phyloP scores from a whole-genome alignment of 2,113 vertebrate genomes.

The Erythrocercus mccallii region DNA sequence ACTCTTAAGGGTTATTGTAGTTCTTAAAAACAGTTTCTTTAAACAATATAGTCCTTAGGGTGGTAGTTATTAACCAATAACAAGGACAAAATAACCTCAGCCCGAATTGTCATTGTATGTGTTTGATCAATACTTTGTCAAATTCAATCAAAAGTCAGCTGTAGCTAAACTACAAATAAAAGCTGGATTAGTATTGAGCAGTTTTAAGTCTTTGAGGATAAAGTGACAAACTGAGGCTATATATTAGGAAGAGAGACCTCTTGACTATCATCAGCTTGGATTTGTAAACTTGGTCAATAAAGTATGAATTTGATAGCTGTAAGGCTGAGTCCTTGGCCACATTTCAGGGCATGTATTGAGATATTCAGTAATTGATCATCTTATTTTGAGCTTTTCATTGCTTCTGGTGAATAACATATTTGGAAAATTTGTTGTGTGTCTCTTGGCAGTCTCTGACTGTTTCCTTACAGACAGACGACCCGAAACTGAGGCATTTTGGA shows the following conservation, averaged over 20 bases:
- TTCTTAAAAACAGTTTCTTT: background rate
- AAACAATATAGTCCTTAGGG: background rate
- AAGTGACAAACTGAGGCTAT: background rate
- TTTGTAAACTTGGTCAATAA: background rate
- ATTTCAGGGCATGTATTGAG: background rate
- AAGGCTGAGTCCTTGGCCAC: background rate
- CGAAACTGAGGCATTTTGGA: background rate
- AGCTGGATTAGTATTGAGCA: background rate
- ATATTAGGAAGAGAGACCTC: background rate
- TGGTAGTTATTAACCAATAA: background rate
- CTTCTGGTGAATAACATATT: background rate
- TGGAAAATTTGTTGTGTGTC: background rate
- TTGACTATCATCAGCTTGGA: background rate
- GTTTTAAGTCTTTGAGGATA: background rate
- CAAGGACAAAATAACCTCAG: accelerated
- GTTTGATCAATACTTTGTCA: background rate
- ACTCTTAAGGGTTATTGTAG: background rate
- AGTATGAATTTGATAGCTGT: background rate
- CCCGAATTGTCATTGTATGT: background rate
- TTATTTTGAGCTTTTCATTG: background rate
- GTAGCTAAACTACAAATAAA: background rate
- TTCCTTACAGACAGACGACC: background rate
- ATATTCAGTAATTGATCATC: background rate
- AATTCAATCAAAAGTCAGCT: background rate
- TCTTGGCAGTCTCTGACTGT: background rate